These are phyloP conservation scores for Spea multiplicata DNA, from an alignment of 2,113 vertebrate species.

Conservation along the genomic window DNA sequence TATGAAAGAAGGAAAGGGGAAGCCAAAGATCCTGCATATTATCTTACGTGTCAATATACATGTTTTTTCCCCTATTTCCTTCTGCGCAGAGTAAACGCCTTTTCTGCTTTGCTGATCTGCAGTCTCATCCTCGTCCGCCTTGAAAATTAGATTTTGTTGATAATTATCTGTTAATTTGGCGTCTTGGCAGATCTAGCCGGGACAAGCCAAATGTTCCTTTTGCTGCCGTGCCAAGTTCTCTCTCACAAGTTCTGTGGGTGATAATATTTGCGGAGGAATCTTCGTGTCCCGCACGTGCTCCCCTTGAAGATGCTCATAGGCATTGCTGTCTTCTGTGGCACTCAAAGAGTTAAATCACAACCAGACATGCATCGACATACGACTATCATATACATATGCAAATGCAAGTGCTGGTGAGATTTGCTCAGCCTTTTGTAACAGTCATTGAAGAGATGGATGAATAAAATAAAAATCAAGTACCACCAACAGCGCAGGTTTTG, in stretches of 20 bases:
- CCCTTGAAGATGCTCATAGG: background rate
- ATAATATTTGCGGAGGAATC: constrained; percentile 9
- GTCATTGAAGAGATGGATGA: too few relatives aligned
- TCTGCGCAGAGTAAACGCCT: background rate
- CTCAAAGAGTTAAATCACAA: too few relatives aligned
- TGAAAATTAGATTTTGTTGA: constrained; percentile 36
- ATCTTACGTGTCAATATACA: too few relatives aligned
- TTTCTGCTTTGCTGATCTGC: constrained; percentile 13
- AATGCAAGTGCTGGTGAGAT: too few relatives aligned
- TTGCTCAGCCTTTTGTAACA: too few relatives aligned
- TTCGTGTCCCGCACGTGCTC: background rate
- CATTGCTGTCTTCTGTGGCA: too few relatives aligned
- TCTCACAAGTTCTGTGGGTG: constrained; percentile 28
- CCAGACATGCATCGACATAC: too few relatives aligned
- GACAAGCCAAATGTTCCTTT: constrained; percentile 37
- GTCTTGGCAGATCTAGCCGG: constrained; percentile 29
- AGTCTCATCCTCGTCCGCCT: background rate
- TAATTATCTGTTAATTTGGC: constrained; percentile 46
- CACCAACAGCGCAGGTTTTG: too few relatives aligned
- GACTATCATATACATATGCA: too few relatives aligned
- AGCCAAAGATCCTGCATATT: too few relatives aligned
- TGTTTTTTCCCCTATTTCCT: background rate
- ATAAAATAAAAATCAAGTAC: too few relatives aligned
- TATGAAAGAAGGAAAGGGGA: too few relatives aligned
- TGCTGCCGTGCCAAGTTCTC: constrained; percentile 29